Evolutionary conservation across 2,888 invertebrate genomes (phyloP).

Genomic region (Apomyelois bistriatella): DNA sequence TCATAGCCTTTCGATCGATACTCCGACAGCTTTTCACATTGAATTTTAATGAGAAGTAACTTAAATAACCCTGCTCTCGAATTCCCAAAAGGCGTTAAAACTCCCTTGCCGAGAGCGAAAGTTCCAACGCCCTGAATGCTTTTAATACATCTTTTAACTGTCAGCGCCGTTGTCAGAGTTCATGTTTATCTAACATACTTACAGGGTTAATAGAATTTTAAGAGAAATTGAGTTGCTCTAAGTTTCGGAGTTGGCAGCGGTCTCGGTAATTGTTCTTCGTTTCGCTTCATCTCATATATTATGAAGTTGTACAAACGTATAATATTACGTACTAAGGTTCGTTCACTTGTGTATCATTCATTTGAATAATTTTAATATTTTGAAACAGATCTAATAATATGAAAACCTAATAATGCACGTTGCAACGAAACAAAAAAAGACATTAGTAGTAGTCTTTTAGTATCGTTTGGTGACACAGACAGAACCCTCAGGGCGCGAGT

Average conservation of each 20-base stretch:
- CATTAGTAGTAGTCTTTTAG: no score
- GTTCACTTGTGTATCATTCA: not conserved
- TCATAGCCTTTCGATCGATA: constrained; percentile 41
- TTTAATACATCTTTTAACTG: constrained; percentile 48
- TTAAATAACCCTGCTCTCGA: constrained; percentile 41
- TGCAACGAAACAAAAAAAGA: no score
- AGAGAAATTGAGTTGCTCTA: constrained; percentile 28
- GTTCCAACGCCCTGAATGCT: constrained; percentile 33
- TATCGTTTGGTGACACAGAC: no score
- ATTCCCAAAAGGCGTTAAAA: constrained; percentile 39
- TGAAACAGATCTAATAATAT: no score
- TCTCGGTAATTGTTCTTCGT: constrained; percentile 33
- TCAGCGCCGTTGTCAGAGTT: constrained; percentile 32
- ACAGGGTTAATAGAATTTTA: constrained; percentile 44
- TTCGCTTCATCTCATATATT: constrained; percentile 29
- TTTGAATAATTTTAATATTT: no score
- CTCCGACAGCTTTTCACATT: constrained; percentile 42
- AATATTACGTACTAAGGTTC: not conserved
- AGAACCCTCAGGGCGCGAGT: no score
- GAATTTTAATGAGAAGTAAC: constrained; percentile 60
- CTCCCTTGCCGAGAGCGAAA: constrained; percentile 25
- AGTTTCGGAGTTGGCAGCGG: constrained; percentile 30
- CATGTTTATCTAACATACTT: constrained; percentile 41
- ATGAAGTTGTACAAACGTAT: constrained; percentile 6
- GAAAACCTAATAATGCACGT: no score